Percentiles rank a stretch among this genome's conserved stretches.
These are phyloP conservation scores for Cacatua alba DNA, from an alignment of 2,113 vertebrate genomes.

Conservation along the genomic window DNA sequence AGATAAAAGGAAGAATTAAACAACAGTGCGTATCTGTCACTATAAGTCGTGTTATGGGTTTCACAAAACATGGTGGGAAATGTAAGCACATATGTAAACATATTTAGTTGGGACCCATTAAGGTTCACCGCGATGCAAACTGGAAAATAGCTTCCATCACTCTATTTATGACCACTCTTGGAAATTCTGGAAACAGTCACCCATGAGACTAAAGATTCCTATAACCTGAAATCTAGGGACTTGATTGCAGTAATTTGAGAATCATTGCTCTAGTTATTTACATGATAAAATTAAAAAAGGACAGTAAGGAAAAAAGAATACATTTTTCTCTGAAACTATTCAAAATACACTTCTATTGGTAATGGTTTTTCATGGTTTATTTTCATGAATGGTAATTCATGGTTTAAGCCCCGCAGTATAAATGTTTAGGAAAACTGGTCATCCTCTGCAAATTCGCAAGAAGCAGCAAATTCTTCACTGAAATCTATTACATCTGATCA, in stretches of 20 bases:
- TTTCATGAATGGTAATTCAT: too few relatives aligned
- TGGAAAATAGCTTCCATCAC: neutral
- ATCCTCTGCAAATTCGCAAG: neutral
- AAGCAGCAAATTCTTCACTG: neutral
- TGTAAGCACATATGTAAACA: neutral
- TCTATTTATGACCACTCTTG: neutral
- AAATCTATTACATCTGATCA: neutral
- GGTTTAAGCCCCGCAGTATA: neutral
- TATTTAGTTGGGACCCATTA: neutral
- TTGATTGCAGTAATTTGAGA: neutral
- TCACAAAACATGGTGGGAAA: neutral
- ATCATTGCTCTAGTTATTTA: neutral
- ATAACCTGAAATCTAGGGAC: neutral
- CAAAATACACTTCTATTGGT: neutral
- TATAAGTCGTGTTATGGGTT: neutral
- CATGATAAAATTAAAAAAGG: neutral
- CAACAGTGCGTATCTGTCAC: conserved; percentile 50
- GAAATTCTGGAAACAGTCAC: neutral
- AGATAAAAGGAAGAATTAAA: conserved; percentile 56
- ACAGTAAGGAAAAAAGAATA: neutral
- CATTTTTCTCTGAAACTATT: neutral
- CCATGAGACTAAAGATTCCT: neutral
- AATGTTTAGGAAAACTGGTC: neutral
- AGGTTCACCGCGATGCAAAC: neutral
- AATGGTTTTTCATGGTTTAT: too few relatives aligned